phyloP scores from a whole-genome alignment of 2,797 vertebrate genomes.

The Gymnocypris eckloni region DNA sequence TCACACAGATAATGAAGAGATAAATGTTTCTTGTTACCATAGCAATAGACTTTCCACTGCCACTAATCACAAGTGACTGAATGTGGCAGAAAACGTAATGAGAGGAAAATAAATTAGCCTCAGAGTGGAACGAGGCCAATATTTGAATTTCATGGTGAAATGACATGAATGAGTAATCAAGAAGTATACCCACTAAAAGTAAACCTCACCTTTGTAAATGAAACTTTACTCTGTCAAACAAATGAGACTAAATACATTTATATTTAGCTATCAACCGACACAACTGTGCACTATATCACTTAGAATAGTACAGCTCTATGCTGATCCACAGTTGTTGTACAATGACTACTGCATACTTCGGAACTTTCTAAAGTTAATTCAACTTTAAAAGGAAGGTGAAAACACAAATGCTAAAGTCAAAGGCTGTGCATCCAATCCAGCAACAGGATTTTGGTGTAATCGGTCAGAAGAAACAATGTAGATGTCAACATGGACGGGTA shows the following conservation, averaged over 20 bases:
- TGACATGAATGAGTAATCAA: neutral
- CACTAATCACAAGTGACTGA: slow-evolving; percentile 32
- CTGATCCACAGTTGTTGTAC: neutral
- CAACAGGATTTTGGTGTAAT: neutral
- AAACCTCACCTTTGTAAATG: neutral
- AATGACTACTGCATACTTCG: neutral
- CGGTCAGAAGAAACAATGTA: neutral
- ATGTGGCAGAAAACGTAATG: neutral
- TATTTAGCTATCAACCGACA: neutral
- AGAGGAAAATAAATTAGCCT: slow-evolving; percentile 27
- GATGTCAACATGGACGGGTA: neutral
- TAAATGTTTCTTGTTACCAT: slow-evolving; percentile 26
- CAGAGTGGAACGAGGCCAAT: slow-evolving; percentile 9
- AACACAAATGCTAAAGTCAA: neutral
- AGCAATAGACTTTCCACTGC: slow-evolving; percentile 22
- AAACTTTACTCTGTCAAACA: neutral
- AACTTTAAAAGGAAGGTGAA: neutral
- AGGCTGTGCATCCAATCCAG: neutral
- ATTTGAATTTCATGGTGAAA: slow-evolving; percentile 34
- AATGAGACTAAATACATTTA: neutral
- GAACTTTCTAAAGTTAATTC: neutral
- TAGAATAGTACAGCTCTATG: neutral
- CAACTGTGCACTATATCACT: neutral
- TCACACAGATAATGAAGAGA: slow-evolving; percentile 8
- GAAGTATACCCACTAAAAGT: neutral